A percentile compares a stretch with the other conserved stretches of the same genome.
phyloP scores from a whole-genome alignment of 2,888 invertebrate species.

The Keiferia lycopersicella region DNA sequence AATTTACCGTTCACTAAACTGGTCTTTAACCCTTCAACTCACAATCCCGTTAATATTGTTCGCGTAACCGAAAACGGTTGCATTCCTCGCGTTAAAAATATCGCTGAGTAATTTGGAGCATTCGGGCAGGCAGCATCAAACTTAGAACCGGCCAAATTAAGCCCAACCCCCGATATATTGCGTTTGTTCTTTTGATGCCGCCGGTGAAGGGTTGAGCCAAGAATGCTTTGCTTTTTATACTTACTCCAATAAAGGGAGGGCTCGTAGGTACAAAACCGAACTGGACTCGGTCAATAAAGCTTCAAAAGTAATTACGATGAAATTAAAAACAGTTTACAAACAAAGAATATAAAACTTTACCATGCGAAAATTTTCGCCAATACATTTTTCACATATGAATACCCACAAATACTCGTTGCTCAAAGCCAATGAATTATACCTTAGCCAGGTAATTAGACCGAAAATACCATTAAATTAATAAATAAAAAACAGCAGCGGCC shows the following conservation, averaged over 20 bases:
- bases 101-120: constrained; percentile 78
- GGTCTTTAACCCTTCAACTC: constrained; percentile 54
- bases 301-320: not conserved
- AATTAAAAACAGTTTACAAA: constrained; percentile 2
- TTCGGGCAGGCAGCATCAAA: constrained; percentile 72
- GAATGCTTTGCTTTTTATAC: constrained; percentile 81
- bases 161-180: constrained; percentile 79
- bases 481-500: constrained; percentile 77
- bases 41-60: constrained; percentile 68
- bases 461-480: constrained; percentile 82
- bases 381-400: constrained; percentile 53
- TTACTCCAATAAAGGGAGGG: constrained; percentile 64
- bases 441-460: constrained; percentile 79
- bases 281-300: constrained; percentile 14
- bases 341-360: not conserved
- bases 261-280: constrained; percentile 30
- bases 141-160: constrained; percentile 76
- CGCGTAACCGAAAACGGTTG: constrained; percentile 71
- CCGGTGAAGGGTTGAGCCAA: constrained; percentile 80
- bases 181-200: constrained; percentile 81
- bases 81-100: constrained; percentile 80
- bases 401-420: constrained; percentile 65
- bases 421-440: constrained; percentile 78
- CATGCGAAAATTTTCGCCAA: constrained; percentile 30
- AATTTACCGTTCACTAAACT: constrained; percentile 42